These are phyloP conservation scores for Aporophyla lueneburgensis DNA, from an alignment of 2,888 invertebrate species.

Conservation along the genomic window DNA sequence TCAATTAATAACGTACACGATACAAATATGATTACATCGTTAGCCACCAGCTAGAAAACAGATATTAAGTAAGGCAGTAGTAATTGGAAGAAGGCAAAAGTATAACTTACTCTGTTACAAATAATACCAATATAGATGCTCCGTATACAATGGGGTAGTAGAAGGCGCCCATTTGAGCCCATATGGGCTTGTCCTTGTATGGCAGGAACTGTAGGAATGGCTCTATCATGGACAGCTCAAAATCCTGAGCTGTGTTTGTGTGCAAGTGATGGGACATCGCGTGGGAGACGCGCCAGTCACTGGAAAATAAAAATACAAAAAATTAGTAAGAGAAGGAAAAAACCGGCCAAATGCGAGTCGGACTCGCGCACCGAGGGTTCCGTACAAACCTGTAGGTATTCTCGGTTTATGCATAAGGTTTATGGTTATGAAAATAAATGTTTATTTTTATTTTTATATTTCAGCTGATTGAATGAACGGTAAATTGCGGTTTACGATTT, in stretches of 20 bases:
- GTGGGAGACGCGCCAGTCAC: conserved; percentile 95
- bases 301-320: conserved; percentile 73
- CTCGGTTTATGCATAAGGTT: too few species aligned
- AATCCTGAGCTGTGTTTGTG: conserved; percentile 94
- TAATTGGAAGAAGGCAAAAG: background rate
- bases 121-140: conserved; percentile 73
- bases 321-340: background rate
- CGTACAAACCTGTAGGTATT: too few species aligned
- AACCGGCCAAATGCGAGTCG: too few species aligned
- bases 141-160: conserved; percentile 88
- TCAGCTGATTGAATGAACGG: too few species aligned
- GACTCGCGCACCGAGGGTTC: too few species aligned
- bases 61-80: background rate
- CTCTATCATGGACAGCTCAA: conserved; percentile 93
- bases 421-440: too few species aligned
- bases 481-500: too few species aligned
- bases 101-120: conserved; percentile 87
- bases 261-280: conserved; percentile 95
- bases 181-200: conserved; percentile 87
- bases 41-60: background rate
- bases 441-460: too few species aligned
- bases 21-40: background rate
- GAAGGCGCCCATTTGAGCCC: conserved; percentile 90
- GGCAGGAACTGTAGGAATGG: conserved; percentile 94
- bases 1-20: background rate